Conservation (phyloP, 2,113 vertebrate species). For the Campylomormyrus numenius region DNA sequence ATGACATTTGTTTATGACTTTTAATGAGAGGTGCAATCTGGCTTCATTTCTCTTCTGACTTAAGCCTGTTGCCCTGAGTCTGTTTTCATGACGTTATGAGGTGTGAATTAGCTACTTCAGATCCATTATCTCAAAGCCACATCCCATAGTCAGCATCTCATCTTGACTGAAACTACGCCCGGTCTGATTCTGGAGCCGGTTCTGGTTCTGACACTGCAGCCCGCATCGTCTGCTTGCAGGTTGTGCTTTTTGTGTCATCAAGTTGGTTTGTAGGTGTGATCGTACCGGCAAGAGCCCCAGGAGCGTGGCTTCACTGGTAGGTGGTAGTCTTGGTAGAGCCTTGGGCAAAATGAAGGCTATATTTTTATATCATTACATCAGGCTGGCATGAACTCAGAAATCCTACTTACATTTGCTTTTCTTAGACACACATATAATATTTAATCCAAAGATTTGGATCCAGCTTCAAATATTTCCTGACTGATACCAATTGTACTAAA, state of each 20-base stretch:
- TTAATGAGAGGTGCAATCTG: conserved; percentile 3
- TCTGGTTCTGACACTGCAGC: not conserved
- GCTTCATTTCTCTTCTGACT: conserved; percentile 1
- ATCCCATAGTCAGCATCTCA: not conserved
- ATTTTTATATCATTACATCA: not conserved
- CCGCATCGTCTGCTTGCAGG: not conserved
- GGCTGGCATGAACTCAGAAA: not conserved
- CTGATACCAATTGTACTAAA: too few relatives aligned
- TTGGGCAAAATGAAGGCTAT: not conserved
- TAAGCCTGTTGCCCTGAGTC: not conserved
- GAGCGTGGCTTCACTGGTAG: not conserved
- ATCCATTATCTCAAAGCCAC: not conserved
- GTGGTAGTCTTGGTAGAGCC: not conserved
- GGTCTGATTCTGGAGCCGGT: not conserved
- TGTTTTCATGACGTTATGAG: not conserved
- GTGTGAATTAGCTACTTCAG: not conserved
- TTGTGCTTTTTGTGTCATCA: not conserved
- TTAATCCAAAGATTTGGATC: not conserved
- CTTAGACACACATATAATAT: not conserved
- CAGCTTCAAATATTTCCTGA: too few relatives aligned
- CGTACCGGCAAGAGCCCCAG: not conserved
- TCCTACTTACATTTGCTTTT: not conserved
- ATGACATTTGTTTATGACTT: not conserved
- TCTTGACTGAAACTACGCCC: not conserved
- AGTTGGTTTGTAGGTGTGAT: not conserved